These are phyloP conservation scores for Liolophura sinensis DNA, from an alignment of 1,140 invertebrate genomes.

Conservation along the genomic window DNA sequence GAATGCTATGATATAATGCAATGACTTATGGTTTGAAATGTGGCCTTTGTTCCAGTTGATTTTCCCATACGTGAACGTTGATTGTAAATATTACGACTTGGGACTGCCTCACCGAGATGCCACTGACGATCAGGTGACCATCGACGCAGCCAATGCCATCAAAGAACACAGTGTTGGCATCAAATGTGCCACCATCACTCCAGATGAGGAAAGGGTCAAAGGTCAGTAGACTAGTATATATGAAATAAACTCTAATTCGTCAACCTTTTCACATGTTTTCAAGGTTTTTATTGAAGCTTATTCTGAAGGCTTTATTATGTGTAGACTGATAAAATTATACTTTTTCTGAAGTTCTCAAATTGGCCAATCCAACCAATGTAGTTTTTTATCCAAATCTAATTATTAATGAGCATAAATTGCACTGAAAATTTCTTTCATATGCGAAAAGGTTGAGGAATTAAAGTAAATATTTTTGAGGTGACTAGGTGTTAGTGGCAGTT, in stretches of 20 bases:
- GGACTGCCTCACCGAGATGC: constrained; percentile 93
- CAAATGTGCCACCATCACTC: constrained; percentile 99
- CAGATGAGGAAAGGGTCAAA: constrained; percentile 90
- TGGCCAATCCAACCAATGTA: too few species aligned
- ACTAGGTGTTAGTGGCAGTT: too few species aligned
- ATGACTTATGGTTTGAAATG: background rate
- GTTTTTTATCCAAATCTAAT: too few species aligned
- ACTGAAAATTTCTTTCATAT: too few species aligned
- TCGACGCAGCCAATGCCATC: constrained; percentile 96
- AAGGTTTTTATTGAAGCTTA: too few species aligned
- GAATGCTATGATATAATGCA: background rate
- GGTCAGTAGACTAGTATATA: constrained; percentile 60
- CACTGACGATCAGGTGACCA: constrained; percentile 93
- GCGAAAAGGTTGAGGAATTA: too few species aligned
- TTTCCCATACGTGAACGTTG: constrained; percentile 93
- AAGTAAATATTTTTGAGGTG: too few species aligned
- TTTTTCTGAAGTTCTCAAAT: too few species aligned
- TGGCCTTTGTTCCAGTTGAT: constrained; percentile 69
- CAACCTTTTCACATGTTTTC: too few species aligned
- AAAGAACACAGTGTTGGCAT: constrained; percentile 98
- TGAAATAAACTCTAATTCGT: background rate
- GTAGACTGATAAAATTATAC: too few species aligned
- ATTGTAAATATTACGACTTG: constrained; percentile 93
- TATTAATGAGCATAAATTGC: too few species aligned
- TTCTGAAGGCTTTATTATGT: too few species aligned